Percentiles rank a stretch among this genome's conserved stretches.
Evolutionary conservation across 1,140 invertebrate species (phyloP).

Genomic region (Pseudomyrmex sp.): DNA sequence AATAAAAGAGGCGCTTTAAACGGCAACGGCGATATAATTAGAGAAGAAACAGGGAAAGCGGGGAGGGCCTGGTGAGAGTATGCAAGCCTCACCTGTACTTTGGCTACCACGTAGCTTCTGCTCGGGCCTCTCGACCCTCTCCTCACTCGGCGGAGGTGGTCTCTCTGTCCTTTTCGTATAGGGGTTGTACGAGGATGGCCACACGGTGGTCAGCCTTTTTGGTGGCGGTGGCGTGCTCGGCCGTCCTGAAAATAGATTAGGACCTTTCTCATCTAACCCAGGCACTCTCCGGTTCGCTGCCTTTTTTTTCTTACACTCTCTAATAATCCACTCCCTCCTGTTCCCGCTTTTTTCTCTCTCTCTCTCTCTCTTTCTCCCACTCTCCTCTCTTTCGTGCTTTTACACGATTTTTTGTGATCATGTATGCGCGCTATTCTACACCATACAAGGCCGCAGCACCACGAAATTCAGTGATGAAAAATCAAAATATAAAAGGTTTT

Average conservation of each 20-base stretch:
- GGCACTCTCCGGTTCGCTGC: slow-evolving; percentile 50
- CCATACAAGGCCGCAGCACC: slow-evolving; percentile 67
- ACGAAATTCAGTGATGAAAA: not conserved
- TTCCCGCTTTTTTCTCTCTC: not conserved
- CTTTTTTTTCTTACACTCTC: slow-evolving; percentile 18
- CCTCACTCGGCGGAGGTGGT: slow-evolving; percentile 77
- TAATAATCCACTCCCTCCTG: slow-evolving; percentile 34
- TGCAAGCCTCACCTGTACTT: slow-evolving; percentile 81
- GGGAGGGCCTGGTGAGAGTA: slow-evolving; percentile 72
- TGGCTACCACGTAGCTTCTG: slow-evolving; percentile 77
- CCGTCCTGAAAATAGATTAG: slow-evolving; percentile 83
- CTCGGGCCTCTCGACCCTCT: slow-evolving; percentile 78
- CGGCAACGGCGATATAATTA: slow-evolving; percentile 42
- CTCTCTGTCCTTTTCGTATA: slow-evolving; percentile 82
- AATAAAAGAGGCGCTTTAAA: slow-evolving; percentile 5
- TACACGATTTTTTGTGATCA: slow-evolving; percentile 23
- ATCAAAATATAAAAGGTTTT: not conserved
- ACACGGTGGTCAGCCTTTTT: slow-evolving; percentile 80
- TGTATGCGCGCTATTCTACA: slow-evolving; percentile 74
- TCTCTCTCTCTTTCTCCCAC: not conserved
- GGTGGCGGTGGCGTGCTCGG: slow-evolving; percentile 79
- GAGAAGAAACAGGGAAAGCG: slow-evolving; percentile 52
- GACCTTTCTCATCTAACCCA: slow-evolving; percentile 80
- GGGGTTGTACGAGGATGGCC: slow-evolving; percentile 80
- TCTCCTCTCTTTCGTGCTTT: slow-evolving; percentile 20